Conservation (phyloP, 2,113 vertebrate genomes). For the Megaceryle torquata region DNA sequence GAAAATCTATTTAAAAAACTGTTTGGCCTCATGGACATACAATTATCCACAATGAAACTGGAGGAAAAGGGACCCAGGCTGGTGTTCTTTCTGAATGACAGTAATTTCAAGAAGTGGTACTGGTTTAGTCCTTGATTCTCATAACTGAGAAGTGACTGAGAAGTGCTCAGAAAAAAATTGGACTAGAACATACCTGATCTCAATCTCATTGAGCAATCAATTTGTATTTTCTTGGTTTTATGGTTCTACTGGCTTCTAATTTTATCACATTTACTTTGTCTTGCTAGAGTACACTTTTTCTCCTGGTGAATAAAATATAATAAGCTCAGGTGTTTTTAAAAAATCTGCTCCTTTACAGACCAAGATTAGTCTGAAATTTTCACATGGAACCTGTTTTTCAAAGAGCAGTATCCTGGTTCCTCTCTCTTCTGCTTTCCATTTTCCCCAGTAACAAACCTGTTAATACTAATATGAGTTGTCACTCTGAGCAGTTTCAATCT, state of each 20-base stretch:
- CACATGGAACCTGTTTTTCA: background rate
- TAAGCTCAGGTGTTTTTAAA: background rate
- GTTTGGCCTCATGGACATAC: background rate
- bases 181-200: background rate
- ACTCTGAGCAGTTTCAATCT: background rate
- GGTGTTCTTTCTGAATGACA: background rate
- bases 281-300: background rate
- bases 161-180: background rate
- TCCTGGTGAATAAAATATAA: background rate
- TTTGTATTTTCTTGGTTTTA: background rate
- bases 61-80: background rate
- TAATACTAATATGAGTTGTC: background rate
- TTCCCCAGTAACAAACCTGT: background rate
- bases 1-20: background rate
- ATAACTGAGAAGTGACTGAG: background rate
- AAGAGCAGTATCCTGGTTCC: background rate
- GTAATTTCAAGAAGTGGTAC: background rate
- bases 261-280: background rate
- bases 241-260: background rate
- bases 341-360: background rate
- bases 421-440: background rate
- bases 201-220: background rate
- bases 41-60: background rate
- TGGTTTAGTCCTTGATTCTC: background rate
- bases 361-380: background rate